Evolutionary conservation across 1,140 invertebrate genomes (phyloP).

Genomic region (Episyrphus balteatus): DNA sequence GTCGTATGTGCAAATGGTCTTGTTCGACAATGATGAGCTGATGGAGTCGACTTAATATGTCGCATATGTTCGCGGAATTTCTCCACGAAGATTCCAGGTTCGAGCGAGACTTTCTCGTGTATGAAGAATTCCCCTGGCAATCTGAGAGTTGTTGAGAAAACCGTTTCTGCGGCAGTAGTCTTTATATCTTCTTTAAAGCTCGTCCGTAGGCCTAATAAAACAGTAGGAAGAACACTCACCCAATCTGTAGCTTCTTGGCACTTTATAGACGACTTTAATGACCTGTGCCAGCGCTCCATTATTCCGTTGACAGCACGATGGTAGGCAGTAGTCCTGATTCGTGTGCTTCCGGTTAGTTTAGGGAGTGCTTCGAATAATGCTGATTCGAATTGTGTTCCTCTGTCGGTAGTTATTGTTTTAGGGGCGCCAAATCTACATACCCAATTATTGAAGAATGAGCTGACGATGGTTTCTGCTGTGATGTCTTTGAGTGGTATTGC

Average conservation of each 20-base stretch:
- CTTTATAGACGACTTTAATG: conserved; percentile 28
- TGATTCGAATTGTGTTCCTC: conserved; percentile 26
- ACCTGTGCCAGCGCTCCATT: conserved; percentile 25
- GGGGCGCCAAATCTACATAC: conserved; percentile 15
- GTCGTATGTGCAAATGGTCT: conserved; percentile 11
- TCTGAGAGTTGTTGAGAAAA: conserved; percentile 25
- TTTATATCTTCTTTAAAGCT: conserved; percentile 19
- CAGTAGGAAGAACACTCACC: conserved; percentile 19
- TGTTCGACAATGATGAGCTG: neutral
- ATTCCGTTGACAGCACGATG: conserved; percentile 26
- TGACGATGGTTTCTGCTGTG: conserved; percentile 15
- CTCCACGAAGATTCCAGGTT: neutral
- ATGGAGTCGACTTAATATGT: conserved; percentile 4
- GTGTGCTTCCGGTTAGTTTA: conserved; percentile 9
- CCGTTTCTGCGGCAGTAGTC: conserved; percentile 20
- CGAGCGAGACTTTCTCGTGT: neutral
- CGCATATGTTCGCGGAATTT: neutral
- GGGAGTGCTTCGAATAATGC: conserved; percentile 12
- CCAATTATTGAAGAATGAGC: conserved; percentile 22
- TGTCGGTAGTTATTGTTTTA: conserved; percentile 19
- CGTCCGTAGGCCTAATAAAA: conserved; percentile 24
- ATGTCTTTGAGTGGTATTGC: conserved; percentile 24
- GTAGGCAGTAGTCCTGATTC: conserved; percentile 19
- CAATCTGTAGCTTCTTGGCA: conserved; percentile 15
- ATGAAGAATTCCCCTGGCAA: conserved; percentile 13